phyloP scores from a whole-genome alignment of 2,888 invertebrate genomes.

The Amaurobius ferox region DNA sequence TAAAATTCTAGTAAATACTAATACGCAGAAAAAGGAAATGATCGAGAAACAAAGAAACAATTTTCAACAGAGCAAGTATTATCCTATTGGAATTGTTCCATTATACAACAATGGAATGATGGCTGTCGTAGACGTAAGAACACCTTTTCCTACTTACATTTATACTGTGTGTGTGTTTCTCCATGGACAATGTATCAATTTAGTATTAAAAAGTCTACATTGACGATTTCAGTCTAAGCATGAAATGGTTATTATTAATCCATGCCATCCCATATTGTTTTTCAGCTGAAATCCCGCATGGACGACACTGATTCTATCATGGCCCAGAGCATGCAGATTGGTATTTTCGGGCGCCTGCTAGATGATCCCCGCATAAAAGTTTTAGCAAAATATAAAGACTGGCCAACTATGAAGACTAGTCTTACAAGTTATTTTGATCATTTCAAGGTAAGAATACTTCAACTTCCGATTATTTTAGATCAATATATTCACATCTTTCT shows the following conservation, averaged over 20 bases:
- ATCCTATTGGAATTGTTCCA: background rate
- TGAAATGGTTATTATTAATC: too few relatives aligned
- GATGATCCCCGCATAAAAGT: slow-evolving; percentile 29
- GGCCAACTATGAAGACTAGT: too few relatives aligned
- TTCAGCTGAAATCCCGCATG: background rate
- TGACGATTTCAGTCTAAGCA: too few relatives aligned
- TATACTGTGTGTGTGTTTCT: too few relatives aligned
- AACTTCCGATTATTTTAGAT: too few relatives aligned
- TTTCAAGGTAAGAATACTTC: background rate
- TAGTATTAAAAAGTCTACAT: too few relatives aligned
- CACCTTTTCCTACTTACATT: too few relatives aligned
- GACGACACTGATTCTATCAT: background rate
- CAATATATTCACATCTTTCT: too few relatives aligned
- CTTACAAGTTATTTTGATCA: background rate
- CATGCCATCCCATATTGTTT: background rate
- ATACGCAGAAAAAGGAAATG: background rate
- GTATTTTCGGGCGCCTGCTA: slow-evolving; percentile 32
- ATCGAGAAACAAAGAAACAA: background rate
- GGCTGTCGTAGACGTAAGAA: slow-evolving; percentile 30
- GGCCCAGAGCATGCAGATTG: background rate
- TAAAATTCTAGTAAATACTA: too few relatives aligned
- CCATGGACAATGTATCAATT: too few relatives aligned
- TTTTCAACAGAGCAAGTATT: slow-evolving; percentile 23
- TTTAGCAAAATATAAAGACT: slow-evolving; percentile 6
- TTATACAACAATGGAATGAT: slow-evolving; percentile 39